Base-by-base conservation (phyloP, 2,797 vertebrate genomes). In the Leptodactylus fallax region DNA sequence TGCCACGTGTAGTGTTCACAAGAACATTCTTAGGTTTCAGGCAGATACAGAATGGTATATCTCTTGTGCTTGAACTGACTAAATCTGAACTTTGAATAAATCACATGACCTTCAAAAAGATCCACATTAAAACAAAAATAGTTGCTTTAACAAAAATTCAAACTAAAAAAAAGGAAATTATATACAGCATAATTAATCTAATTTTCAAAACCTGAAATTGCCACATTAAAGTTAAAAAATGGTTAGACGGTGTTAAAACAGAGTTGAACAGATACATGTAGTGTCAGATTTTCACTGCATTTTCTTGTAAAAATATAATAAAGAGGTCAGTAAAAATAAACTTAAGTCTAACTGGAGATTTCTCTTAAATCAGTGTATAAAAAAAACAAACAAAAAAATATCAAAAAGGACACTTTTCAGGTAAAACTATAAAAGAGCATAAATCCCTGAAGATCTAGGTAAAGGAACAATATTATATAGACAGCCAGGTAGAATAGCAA, bases 361-460 rank as follows among this genome's bases (percentile, higher is more conserved):
- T 21, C 71, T 19, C 14, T 47, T 0, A 76, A 72, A 49, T 12
- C 19, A n/a, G 3, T 49, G 19, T 76, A 76, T 9, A 51, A 12
- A 19, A n/a, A n/a, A 17, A 7, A 23, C 19, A 47, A n/a, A n/a
- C n/a, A 12, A 19, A n/a, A n/a, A 17, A 7, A 23, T n/a, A n/a
- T n/a, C 19, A 47, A n/a, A 76, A 76, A 27, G 36, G 72, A 76
- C 72, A 76, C 72, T 76, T 76, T 76, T 76, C 1, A 76, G 45
- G 47, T 51, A 49, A 49, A 76, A 76, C 9, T 76, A 19, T n/a
- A 74, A 76, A 72, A 76, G 51, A 76, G 45, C 9, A 74, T 47
- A 21, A 76, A 23, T 76, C 72, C 72, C 72, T 76, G 72, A 76
- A 76, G 45, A 49, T 76, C 49, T 74, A 76, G 36, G 71, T 74